Base-by-base conservation (phyloP, 2,113 vertebrate species). In the Ictalurus furcatus region DNA sequence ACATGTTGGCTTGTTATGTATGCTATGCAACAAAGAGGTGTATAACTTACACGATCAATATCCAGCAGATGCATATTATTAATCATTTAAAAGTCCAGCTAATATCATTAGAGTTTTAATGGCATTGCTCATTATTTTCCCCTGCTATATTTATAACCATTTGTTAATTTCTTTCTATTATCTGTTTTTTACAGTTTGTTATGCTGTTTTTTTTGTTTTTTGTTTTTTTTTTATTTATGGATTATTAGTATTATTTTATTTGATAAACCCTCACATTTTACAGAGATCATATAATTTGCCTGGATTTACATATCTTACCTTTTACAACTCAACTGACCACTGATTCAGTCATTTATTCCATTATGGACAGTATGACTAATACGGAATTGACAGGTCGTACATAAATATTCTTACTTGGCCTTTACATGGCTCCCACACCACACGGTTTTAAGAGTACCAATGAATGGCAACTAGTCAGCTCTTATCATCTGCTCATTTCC, bases 401-500 rank as follows among this genome's bases (percentile, higher is more conserved):
- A 78, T 73, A 28, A 86, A 86, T 73, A 2, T 11, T 6, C 30
- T 13, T 58, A 34, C 67, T 78, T 34, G 6, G 40, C 4, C 7
- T 28, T 54, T 80, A 11, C 37, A 54, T 28, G 30, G 14, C 12
- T 58, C 63, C 16, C 6, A 28, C 19, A n/a, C 48, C 23, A 40
- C 25, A 58, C 85, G 65, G 63, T 63, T 91, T 87, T 40, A 85
- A 61, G 67, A 63, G 76, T 61, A 56, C 73, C 30, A 76, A 40
- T 69, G 8, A 44, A 69, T 63, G 74, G 59, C 48, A 67, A 14
- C 9, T 67, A 34, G 79, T 89, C 79, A 63, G 61, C 58, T 88
- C n/a, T 83, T 11, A 63, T 59, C 78, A 12, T 54, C 1, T 85
- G 85, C 85, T 65, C 30, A 81, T 87, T 91, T 89, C 88, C 90